phyloP scores from a whole-genome alignment of 1,140 invertebrate species.

The Diploscapter pachys region DNA sequence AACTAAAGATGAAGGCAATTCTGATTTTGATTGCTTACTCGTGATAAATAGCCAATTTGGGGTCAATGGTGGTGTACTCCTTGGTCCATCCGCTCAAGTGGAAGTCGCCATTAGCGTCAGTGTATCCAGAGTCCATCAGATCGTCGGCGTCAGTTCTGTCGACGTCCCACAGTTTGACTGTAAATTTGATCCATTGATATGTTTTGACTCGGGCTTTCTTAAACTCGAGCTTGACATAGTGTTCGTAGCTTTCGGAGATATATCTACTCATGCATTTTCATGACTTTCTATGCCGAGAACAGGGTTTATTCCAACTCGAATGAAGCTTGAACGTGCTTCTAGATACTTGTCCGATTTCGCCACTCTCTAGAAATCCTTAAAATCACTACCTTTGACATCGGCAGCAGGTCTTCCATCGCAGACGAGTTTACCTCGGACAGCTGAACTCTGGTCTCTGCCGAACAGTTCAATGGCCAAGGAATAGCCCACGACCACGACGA shows the following conservation, averaged over 20 bases:
- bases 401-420: conserved; percentile 31
- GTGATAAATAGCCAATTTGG: conserved; percentile 43
- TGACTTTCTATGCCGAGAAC: too few species aligned
- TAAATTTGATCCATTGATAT: too few species aligned
- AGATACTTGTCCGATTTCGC: too few species aligned
- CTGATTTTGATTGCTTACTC: conserved; percentile 23
- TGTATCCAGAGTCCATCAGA: conserved; percentile 37
- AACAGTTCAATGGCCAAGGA: conserved; percentile 22
- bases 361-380: conserved; percentile 3
- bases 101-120: conserved; percentile 39
- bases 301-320: too few species aligned
- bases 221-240: too few species aligned
- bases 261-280: too few species aligned
- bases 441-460: conserved; percentile 32
- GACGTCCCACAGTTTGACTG: too few species aligned
- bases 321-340: too few species aligned
- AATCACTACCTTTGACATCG: conserved; percentile 29
- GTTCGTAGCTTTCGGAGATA: too few species aligned
- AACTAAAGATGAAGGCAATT: background rate
- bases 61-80: conserved; percentile 41
- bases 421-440: conserved; percentile 34
- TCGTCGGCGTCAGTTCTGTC: conserved; percentile 33
- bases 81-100: conserved; percentile 28
- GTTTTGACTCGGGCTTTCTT: too few species aligned
- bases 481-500: conserved; percentile 20